Evolutionary conservation across 2,888 invertebrate species (phyloP).

Genomic region (Oscheius sp.): DNA sequence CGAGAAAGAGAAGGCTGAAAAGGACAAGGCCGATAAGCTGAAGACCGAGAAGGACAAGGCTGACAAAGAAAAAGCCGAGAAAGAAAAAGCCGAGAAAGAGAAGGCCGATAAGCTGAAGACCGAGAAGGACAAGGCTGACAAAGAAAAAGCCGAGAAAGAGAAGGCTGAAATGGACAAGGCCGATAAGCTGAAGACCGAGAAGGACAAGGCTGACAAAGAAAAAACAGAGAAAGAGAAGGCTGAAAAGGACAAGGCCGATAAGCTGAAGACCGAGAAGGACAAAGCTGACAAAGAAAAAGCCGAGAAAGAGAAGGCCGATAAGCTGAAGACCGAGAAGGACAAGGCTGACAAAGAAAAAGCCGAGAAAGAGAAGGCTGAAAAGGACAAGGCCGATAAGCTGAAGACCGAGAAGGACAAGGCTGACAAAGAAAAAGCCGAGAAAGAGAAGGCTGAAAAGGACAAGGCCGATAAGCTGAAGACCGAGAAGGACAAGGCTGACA

Average conservation of each 20-base stretch:
- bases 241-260: too few relatives aligned
- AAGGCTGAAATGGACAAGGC: constrained; percentile 3
- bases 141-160: not conserved
- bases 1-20: constrained; percentile 12
- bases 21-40: constrained; percentile 4
- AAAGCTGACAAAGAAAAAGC: constrained; percentile 4
- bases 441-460: too few relatives aligned
- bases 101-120: constrained; percentile 6
- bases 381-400: not conserved
- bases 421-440: not conserved
- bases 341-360: constrained; percentile 4
- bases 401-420: not conserved
- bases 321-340: constrained; percentile 6
- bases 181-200: constrained; percentile 10
- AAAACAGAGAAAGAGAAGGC: not conserved
- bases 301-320: constrained; percentile 15
- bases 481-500: not conserved
- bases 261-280: not conserved
- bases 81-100: constrained; percentile 10
- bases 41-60: constrained; percentile 1
- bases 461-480: constrained; percentile 3
- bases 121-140: not conserved
- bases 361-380: not conserved
- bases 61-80: constrained; percentile 12
- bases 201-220: constrained; percentile 4